Conservation (phyloP, 2,113 vertebrate species). For the Onychorhynchus coronatus region DNA sequence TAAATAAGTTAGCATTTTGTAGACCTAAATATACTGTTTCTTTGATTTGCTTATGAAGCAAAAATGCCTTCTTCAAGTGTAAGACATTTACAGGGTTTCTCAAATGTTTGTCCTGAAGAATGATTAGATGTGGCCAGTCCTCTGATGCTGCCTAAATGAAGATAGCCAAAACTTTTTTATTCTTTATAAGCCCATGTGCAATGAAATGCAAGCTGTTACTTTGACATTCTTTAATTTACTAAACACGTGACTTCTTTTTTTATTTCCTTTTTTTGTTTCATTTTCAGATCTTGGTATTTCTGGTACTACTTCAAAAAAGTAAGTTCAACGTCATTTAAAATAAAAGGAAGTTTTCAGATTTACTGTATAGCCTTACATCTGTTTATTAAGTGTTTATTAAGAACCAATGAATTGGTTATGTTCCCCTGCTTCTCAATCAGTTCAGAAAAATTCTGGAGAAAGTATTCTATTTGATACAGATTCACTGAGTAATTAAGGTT, state of each 20-base stretch:
- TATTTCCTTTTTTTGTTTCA: background rate
- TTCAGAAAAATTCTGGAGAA: background rate
- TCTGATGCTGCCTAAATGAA: background rate
- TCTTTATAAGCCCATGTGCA: background rate
- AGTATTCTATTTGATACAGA: background rate
- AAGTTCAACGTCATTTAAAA: slow-evolving; percentile 67
- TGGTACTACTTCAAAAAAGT: slow-evolving; percentile 90
- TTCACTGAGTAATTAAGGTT: background rate
- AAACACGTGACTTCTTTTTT: background rate
- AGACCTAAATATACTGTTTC: background rate
- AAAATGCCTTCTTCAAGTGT: background rate
- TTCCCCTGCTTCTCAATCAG: background rate
- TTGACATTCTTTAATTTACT: background rate
- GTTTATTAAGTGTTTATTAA: background rate
- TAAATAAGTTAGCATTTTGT: background rate
- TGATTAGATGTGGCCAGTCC: background rate
- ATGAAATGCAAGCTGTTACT: background rate
- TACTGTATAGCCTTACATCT: background rate
- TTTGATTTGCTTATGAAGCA: background rate
- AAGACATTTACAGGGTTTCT: background rate
- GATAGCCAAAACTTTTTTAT: background rate
- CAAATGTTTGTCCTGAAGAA: background rate
- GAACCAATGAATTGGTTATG: background rate
- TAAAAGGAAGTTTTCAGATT: background rate
- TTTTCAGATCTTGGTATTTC: slow-evolving; percentile 90